Evolutionary conservation across 2,113 vertebrate species (phyloP).

Genomic region (Stictonetta naevosa): DNA sequence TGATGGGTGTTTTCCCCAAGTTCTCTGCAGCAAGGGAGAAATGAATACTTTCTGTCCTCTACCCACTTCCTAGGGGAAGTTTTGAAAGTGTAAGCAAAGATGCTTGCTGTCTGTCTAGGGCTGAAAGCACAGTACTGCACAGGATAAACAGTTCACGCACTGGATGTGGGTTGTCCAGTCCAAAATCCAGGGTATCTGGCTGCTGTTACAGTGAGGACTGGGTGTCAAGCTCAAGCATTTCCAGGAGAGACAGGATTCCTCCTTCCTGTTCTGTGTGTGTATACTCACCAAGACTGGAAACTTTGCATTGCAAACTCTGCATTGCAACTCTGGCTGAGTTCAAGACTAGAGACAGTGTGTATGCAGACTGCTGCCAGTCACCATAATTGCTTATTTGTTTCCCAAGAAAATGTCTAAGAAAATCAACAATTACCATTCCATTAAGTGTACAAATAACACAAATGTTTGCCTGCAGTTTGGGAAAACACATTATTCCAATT

Average conservation of each 20-base stretch:
- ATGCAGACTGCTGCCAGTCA: background rate
- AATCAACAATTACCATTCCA: background rate
- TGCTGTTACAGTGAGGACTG: background rate
- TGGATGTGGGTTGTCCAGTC: background rate
- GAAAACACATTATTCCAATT: slow-evolving; percentile 11
- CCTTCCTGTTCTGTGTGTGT: background rate
- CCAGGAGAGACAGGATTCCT: background rate
- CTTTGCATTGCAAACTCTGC: background rate
- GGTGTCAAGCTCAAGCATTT: background rate
- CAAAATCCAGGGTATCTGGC: background rate
- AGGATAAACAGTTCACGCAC: background rate
- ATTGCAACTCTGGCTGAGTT: background rate
- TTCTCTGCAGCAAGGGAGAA: background rate
- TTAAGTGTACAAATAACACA: background rate
- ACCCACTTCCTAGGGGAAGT: background rate
- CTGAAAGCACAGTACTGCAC: background rate
- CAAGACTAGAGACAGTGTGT: background rate
- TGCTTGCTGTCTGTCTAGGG: background rate
- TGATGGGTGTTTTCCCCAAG: background rate
- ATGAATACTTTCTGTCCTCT: background rate
- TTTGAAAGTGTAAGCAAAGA: background rate
- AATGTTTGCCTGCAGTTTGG: background rate
- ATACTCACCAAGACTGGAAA: background rate
- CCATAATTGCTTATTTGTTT: background rate
- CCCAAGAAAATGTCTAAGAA: background rate